A percentile compares a stretch with the other conserved stretches of the same genome.
Conservation (phyloP, 2,888 invertebrate genomes). For the Drymonia ruficornis region DNA sequence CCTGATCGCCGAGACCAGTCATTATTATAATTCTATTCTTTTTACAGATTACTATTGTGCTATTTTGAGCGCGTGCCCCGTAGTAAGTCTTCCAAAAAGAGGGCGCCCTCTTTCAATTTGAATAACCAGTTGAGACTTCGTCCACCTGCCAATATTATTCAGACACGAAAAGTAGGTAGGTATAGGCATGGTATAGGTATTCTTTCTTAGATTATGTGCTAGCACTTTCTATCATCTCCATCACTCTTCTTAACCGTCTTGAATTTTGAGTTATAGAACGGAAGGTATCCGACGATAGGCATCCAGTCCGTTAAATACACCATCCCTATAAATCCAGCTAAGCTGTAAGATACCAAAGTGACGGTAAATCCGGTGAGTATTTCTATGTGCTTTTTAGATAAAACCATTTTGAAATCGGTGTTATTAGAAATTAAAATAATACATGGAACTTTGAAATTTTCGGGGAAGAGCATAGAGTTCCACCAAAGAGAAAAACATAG, state of each 20-base stretch:
- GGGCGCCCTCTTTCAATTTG: slow-evolving; percentile 32
- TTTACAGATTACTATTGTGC: slow-evolving; percentile 57
- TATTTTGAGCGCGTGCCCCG: slow-evolving; percentile 56
- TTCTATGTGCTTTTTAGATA: slow-evolving; percentile 86
- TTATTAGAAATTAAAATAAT: background rate
- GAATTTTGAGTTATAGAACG: slow-evolving; percentile 88
- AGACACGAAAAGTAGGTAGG: background rate
- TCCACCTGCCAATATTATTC: slow-evolving; percentile 22
- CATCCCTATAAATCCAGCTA: slow-evolving; percentile 79
- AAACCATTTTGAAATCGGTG: slow-evolving; percentile 29
- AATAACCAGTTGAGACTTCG: slow-evolving; percentile 25
- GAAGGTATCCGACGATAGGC: slow-evolving; percentile 86
- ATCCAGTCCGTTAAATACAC: slow-evolving; percentile 92
- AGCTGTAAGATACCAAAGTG: slow-evolving; percentile 84
- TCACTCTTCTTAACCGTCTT: slow-evolving; percentile 28
- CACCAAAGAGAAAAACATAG: too few species aligned
- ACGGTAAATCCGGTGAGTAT: slow-evolving; percentile 75
- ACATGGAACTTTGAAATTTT: background rate
- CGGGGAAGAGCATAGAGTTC: too few species aligned
- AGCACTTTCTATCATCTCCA: slow-evolving; percentile 18
- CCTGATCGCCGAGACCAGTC: slow-evolving; percentile 76
- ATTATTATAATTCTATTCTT: slow-evolving; percentile 72
- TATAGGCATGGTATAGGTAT: too few species aligned
- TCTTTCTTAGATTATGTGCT: background rate
- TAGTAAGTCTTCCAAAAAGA: slow-evolving; percentile 18